A percentile compares a stretch with the other conserved stretches of the same genome.
These are phyloP conservation scores for Reinhardtius hippoglossoides DNA, from an alignment of 2,113 vertebrate genomes.

Conservation along the genomic window DNA sequence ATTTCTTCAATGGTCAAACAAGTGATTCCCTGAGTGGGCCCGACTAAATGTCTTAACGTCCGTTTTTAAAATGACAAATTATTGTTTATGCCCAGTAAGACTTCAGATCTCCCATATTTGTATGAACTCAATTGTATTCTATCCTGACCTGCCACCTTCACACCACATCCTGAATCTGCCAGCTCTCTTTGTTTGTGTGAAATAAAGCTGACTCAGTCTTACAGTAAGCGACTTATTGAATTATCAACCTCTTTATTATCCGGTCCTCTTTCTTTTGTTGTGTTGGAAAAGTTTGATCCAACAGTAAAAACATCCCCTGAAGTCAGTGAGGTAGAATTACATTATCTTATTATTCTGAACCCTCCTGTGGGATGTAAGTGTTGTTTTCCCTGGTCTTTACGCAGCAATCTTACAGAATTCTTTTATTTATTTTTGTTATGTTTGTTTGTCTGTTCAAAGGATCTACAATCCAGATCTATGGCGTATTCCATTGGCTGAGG, in stretches of 20 bases:
- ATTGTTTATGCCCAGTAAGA: neutral
- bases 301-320: conserved; percentile 4
- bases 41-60: neutral
- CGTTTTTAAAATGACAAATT: neutral
- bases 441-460: too few species aligned
- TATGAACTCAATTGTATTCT: neutral
- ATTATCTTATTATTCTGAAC: neutral
- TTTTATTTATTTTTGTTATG: too few species aligned
- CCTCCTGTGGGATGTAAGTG: neutral
- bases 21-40: too few species aligned
- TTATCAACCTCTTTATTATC: conserved; percentile 25
- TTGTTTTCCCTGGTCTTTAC: neutral
- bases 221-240: conserved; percentile 24
- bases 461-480: too few species aligned
- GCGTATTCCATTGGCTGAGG: too few species aligned
- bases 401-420: neutral
- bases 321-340: neutral
- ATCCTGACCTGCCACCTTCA: neutral
- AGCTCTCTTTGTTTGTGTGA: neutral
- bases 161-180: neutral
- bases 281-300: conserved; percentile 7
- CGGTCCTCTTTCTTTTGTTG: conserved; percentile 24
- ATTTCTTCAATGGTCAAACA: too few species aligned
- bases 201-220: conserved; percentile 7
- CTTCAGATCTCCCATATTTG: too few species aligned